A percentile compares a stretch with the other conserved stretches of the same genome.
phyloP scores from a whole-genome alignment of 2,797 vertebrate genomes.

The Chiloscyllium punctatum region DNA sequence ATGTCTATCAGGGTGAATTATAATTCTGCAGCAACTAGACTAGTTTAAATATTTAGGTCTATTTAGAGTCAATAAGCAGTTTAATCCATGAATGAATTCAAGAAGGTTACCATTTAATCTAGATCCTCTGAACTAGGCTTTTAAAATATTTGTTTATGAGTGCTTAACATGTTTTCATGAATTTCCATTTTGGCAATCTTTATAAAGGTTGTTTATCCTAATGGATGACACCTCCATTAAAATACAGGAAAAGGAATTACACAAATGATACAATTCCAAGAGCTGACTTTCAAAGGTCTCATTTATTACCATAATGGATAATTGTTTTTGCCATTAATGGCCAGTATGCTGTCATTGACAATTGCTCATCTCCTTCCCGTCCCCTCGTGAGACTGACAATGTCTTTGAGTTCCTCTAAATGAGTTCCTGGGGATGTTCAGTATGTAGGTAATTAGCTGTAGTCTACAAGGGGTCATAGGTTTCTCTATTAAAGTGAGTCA shows the following conservation, averaged over 20 bases:
- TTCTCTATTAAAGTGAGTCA: background rate
- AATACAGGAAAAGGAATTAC: background rate
- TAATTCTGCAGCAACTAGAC: background rate
- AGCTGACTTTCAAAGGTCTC: background rate
- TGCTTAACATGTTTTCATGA: background rate
- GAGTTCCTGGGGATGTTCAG: background rate
- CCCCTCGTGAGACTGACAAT: background rate
- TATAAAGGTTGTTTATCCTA: background rate
- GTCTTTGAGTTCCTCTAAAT: background rate
- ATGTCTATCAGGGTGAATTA: slow-evolving; percentile 24
- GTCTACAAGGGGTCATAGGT: background rate
- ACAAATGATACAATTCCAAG: background rate
- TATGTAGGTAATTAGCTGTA: background rate
- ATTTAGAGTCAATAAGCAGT: background rate
- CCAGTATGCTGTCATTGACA: background rate
- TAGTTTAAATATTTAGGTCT: slow-evolving; percentile 46
- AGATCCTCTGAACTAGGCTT: background rate
- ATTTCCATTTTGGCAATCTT: background rate
- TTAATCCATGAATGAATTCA: background rate
- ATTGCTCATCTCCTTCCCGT: background rate
- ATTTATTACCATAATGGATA: background rate
- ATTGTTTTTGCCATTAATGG: background rate
- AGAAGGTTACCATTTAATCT: background rate
- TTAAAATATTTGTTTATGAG: background rate
- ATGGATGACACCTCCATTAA: background rate